Conservation (phyloP, 2,113 vertebrate species). For the Syngnathus floridae region DNA sequence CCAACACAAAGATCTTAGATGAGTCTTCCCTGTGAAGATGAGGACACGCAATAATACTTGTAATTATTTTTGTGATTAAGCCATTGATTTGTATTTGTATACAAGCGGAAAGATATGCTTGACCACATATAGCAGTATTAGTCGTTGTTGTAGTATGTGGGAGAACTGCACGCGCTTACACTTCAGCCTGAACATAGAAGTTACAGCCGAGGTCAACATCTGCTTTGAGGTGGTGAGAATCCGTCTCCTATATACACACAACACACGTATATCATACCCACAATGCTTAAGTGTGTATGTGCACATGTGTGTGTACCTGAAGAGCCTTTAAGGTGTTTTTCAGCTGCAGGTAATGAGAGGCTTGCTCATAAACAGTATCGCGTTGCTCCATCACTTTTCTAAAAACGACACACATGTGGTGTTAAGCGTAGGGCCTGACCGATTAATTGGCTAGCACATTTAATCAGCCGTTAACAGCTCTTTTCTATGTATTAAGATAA, state of each 20-base stretch:
- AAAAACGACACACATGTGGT: conserved; percentile 10
- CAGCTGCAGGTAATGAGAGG: conserved; percentile 80
- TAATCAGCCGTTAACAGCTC: too few species aligned
- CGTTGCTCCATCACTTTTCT: conserved; percentile 82
- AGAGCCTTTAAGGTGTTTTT: conserved; percentile 80
- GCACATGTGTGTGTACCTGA: conserved; percentile 66
- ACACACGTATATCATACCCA: not conserved
- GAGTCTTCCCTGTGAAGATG: conserved; percentile 70
- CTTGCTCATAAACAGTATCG: conserved; percentile 82
- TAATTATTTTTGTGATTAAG: not conserved
- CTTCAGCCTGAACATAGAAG: conserved; percentile 83
- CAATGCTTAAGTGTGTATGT: not conserved
- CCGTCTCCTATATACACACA: conserved; percentile 64
- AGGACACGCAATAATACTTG: not conserved
- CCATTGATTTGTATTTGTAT: not conserved
- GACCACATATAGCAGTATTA: not conserved
- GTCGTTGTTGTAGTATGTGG: not conserved
- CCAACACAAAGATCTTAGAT: conserved; percentile 77
- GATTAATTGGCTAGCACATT: too few species aligned
- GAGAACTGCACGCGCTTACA: conserved; percentile 68
- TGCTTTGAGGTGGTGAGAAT: conserved; percentile 70
- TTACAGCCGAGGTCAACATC: conserved; percentile 85
- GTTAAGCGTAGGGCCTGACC: too few species aligned
- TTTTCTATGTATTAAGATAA: too few species aligned
- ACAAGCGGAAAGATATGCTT: not conserved